Evolutionary conservation across 1,140 invertebrate genomes (phyloP).

Genomic region (Kradibia gibbosae): DNA sequence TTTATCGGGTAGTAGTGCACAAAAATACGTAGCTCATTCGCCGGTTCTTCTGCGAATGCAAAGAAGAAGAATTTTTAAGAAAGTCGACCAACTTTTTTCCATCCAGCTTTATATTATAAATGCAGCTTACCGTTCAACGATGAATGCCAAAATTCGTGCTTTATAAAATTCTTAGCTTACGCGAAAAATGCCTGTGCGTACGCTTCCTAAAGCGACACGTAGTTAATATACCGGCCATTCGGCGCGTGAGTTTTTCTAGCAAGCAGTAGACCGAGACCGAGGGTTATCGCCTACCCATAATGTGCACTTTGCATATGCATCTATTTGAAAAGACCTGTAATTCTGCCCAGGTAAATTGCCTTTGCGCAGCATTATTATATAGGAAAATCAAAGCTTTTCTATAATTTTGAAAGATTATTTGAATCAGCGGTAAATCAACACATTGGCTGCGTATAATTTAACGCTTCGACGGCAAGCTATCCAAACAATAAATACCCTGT

Average conservation of each 20-base stretch:
- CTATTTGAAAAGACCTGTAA: slow-evolving; percentile 6
- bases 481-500: too few species aligned
- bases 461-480: too few species aligned
- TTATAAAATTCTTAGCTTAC: background rate
- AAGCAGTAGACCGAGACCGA: slow-evolving; percentile 68
- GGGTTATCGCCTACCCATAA: slow-evolving; percentile 61
- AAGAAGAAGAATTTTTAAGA: background rate
- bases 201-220: background rate
- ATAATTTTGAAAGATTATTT: too few species aligned
- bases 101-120: background rate
- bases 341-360: slow-evolving; percentile 50
- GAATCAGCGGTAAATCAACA: too few species aligned
- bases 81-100: background rate
- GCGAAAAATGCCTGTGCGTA: background rate
- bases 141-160: background rate
- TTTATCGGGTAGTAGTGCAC: background rate
- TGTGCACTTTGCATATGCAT: slow-evolving; percentile 51
- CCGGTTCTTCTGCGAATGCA: background rate
- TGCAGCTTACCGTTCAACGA: background rate
- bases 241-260: background rate
- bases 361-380: slow-evolving; percentile 23
- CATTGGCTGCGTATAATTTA: too few species aligned
- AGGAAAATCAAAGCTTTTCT: slow-evolving; percentile 9
- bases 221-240: background rate
- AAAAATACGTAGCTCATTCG: background rate